Evolutionary conservation across 2,113 vertebrate genomes (phyloP).

Genomic region (Antechinus flavipes): DNA sequence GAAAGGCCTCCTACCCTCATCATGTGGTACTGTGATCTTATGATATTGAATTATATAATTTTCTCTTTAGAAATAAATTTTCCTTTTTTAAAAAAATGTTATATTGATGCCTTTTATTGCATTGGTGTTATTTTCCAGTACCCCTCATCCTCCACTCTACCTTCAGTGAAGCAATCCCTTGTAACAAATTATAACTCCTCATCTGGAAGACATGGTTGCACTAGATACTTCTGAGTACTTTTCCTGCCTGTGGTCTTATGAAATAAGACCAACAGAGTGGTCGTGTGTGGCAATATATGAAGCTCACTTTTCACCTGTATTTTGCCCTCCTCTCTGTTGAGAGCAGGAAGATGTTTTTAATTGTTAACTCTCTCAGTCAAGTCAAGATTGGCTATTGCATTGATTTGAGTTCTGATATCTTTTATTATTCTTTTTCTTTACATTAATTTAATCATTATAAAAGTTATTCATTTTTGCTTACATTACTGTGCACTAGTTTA

Average conservation of each 20-base stretch:
- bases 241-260: background rate
- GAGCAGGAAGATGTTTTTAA: background rate
- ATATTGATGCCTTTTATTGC: too few species aligned
- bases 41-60: background rate
- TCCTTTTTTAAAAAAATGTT: too few species aligned
- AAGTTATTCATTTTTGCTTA: background rate
- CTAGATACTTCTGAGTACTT: background rate
- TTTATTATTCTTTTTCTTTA: background rate
- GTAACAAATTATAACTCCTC: background rate
- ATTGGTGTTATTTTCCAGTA: too few species aligned
- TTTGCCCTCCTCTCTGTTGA: background rate
- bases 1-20: slow-evolving; percentile 7
- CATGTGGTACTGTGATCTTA: background rate
- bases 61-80: slow-evolving; percentile 19
- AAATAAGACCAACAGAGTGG: background rate
- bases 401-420: background rate
- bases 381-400: background rate
- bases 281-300: background rate
- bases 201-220: background rate
- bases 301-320: background rate
- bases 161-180: too few species aligned
- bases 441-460: background rate
- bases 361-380: background rate
- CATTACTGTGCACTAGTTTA: background rate
- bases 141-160: too few species aligned